phyloP scores from a whole-genome alignment of 2,888 invertebrate genomes.

The Pharmacophagus antenor region DNA sequence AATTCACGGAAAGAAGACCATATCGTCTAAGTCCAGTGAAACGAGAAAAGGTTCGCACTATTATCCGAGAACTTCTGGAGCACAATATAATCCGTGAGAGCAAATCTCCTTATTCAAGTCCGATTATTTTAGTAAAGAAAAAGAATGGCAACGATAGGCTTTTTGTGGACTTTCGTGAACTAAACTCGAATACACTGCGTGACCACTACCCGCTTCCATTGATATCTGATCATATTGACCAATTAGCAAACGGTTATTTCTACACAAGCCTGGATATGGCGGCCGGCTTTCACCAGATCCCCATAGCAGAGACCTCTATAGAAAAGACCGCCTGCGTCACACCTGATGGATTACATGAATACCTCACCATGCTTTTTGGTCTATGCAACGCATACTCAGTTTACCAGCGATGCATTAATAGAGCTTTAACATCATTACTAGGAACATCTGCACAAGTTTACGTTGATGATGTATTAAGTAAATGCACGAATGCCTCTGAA shows the following conservation, averaged over 20 bases:
- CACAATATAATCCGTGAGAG: background rate
- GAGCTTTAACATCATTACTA: conserved; percentile 10
- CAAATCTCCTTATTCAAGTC: conserved; percentile 37
- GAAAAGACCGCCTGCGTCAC: conserved; percentile 11
- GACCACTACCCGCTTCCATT: conserved; percentile 7
- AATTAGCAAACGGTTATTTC: background rate
- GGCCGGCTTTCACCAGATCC: background rate
- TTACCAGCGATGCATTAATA: conserved; percentile 26
- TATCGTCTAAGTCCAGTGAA: too few species aligned
- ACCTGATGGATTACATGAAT: conserved; percentile 9
- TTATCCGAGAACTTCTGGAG: background rate
- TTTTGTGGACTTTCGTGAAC: conserved; percentile 2
- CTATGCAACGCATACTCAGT: conserved; percentile 23
- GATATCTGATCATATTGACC: conserved; percentile 6
- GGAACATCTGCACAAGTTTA: background rate
- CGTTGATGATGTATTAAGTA: too few species aligned
- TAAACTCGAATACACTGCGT: background rate
- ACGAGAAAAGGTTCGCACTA: background rate
- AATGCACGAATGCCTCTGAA: too few species aligned
- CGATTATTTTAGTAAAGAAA: background rate
- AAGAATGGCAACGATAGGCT: background rate
- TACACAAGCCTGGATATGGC: too few species aligned
- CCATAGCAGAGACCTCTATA: background rate
- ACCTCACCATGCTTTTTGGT: conserved; percentile 16
- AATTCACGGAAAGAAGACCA: too few species aligned